Evolutionary conservation across 2,113 vertebrate species (phyloP), one percentile per base, ranked within the genome.

Genomic region (Oenanthe melanoleuca): DNA sequence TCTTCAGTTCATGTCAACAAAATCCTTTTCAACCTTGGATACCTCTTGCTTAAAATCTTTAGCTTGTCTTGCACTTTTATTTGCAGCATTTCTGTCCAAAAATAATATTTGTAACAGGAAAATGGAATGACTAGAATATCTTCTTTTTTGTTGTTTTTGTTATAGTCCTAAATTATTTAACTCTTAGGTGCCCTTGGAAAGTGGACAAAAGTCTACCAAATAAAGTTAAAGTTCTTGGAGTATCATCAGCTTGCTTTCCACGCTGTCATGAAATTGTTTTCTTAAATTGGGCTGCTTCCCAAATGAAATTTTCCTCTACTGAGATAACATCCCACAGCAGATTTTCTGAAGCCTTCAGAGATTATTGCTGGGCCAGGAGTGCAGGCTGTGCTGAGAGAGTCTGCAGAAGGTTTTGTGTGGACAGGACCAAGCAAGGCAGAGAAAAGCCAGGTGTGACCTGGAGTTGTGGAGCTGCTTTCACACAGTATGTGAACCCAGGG

Each of bases 61-160:
- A 88, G 52, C 33, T 77, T 2, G 8, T 86, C 14, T 14, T 86
- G 56, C 15, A 13, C 70, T 95, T 56, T 82, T 88, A 56, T 96
- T 96, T 97, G 90, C 77, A 94, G 31, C 15, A 66, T 59, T 92
- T 92, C 90, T 75, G 45, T 94, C 93, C 88, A 95, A 95, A 95
- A 95, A 90, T 56, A 93, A 88, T 80, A 93, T 78, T 86, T 92
- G 26, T 33, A 77, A 64, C 55, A 86, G 55, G 71, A 92, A 96
- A 86, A 83, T 19, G 31, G 67, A 84, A 82, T 0, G 1, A 29
- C 69, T 53, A 18, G 19, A 22, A 45, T 84, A 17, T 29, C 22
- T 67, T 73, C 50, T 56, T 64, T 56, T 49, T 21, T 45, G 38
- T 26, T 14, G 31, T 63, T 66, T 80, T 86, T 85, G 44, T 59